Base-by-base conservation (phyloP, 2,888 invertebrate species). In the Nemotelus nigrinus region DNA sequence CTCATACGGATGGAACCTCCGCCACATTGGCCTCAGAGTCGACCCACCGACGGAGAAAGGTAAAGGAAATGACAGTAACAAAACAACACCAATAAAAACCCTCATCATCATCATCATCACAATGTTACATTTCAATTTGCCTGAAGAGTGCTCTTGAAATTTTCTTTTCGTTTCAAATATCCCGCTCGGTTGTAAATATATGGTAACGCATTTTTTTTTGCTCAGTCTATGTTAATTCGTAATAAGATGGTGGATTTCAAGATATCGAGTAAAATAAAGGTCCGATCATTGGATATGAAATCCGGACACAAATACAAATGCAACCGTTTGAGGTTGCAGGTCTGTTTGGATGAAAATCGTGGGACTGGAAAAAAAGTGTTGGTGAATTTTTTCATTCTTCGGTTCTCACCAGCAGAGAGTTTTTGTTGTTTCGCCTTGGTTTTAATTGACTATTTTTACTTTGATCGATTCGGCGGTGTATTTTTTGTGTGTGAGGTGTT, bases 121-220 rank as follows among this genome's bases (percentile, higher is more conserved):
- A 63, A 41, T 60, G 60, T 74, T 57, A 72, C 53, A 60, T 72
- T 72, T 72, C 60, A 72, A 72, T 72, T 72, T 72, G 53, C 57
- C 8, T 72, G 7, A 44, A 68, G 48, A 70, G 53, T 74, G 63
- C 74, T 74, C 60, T 74, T 48, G 58, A 74, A 48, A 74, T 47
- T 4, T 7, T 48, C 63, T 60, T 74, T 60, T 74, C 50, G 39
- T 58, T 45, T 5, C 25, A 25, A 25, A 25, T 25, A 25, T 25
- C 25, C 25, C 25, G 25, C 25, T 25, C 25, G 25, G 1, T 25
- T 25, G 25, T 25, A 25, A 25, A 25, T 25, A 25, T 25, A 25
- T 25, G 25, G 25, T 25, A 25, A 25, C 25, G 25, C 1, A 25
- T 25, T 25, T 25, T 25, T n/a, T 25, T 25, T 25, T 25, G 25